phyloP scores from a whole-genome alignment of 2,797 vertebrate species.

The Anabas testudineus region DNA sequence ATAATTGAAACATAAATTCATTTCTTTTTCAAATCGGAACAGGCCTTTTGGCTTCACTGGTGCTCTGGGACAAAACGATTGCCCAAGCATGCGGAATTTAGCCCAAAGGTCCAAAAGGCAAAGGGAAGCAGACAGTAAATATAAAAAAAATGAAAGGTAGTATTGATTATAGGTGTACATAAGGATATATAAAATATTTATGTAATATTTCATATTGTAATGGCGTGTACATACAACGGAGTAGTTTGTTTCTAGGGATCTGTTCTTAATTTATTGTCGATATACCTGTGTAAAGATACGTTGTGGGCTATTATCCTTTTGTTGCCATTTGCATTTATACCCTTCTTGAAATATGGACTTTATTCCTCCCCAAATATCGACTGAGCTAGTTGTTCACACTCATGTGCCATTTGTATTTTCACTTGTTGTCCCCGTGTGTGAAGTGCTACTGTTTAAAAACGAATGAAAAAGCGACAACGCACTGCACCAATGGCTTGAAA shows the following conservation, averaged over 20 bases:
- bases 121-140: constrained; percentile 82
- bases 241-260: constrained; percentile 93
- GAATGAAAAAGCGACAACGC: constrained; percentile 79
- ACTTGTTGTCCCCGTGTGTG: constrained; percentile 81
- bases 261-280: constrained; percentile 99
- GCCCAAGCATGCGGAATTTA: constrained; percentile 66
- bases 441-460: constrained; percentile 83
- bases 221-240: constrained; percentile 98
- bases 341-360: constrained; percentile 75
- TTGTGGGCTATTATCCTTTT: constrained; percentile 84
- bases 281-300: constrained; percentile 93
- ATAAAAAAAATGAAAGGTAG: constrained; percentile 78
- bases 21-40: constrained; percentile 31
- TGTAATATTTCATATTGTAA: constrained; percentile 99
- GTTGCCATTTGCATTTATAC: constrained; percentile 86
- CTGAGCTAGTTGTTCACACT: constrained; percentile 80
- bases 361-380: constrained; percentile 66
- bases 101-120: constrained; percentile 67
- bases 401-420: constrained; percentile 86
- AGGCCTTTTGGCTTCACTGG: constrained; percentile 33
- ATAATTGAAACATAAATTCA: not conserved
- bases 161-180: constrained; percentile 93
- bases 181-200: constrained; percentile 99
- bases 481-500: constrained; percentile 87
- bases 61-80: constrained; percentile 45